phyloP scores from a whole-genome alignment of 2,888 invertebrate genomes.

The Lysandra bellargus region DNA sequence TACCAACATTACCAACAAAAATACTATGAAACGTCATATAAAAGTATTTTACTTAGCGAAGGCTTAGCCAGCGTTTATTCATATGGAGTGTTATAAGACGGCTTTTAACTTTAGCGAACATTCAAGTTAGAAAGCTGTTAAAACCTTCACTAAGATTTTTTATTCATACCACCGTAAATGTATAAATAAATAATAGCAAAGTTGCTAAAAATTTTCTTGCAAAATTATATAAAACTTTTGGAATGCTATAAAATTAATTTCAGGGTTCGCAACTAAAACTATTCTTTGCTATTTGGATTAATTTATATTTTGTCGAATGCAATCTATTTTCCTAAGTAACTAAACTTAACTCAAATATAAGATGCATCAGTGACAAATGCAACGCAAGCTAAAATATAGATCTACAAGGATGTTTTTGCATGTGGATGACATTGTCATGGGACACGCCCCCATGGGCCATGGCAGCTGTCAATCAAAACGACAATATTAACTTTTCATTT shows the following conservation, averaged over 20 bases:
- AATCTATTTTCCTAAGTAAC: neutral
- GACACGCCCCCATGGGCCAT: no score
- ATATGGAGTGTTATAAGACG: no score
- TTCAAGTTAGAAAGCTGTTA: no score
- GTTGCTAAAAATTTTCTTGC: neutral
- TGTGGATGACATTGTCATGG: neutral
- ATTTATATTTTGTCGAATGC: neutral
- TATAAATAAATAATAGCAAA: neutral
- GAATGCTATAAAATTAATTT: neutral
- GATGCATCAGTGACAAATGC: neutral
- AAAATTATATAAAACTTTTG: neutral
- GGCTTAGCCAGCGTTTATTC: no score
- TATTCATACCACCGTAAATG: no score
- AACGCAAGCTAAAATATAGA: neutral
- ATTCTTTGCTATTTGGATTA: neutral
- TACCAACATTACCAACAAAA: no score
- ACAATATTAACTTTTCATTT: no score
- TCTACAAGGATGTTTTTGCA: neutral
- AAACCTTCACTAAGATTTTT: no score
- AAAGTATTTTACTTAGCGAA: no score
- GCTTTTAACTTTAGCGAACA: no score
- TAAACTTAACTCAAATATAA: neutral
- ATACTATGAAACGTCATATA: no score
- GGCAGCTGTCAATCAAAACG: no score
- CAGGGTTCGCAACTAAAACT: neutral